A percentile compares a stretch with the other conserved stretches of the same genome.
These are phyloP conservation scores for Naja naja DNA, from an alignment of 2,113 vertebrate genomes.

Conservation along the genomic window DNA sequence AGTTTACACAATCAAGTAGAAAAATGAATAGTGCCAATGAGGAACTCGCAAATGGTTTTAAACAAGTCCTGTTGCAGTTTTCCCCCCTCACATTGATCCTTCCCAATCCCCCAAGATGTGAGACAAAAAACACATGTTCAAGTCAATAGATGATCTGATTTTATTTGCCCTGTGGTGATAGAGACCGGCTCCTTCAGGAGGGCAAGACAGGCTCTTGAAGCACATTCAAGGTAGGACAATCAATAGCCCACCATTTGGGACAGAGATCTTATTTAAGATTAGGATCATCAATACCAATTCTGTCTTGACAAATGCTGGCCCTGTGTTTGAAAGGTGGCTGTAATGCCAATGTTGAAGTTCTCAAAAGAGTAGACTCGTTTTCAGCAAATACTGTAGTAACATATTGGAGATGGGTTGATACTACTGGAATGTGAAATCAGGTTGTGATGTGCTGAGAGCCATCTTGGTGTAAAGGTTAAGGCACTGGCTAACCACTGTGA, in stretches of 20 bases:
- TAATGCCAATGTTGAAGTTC: neutral
- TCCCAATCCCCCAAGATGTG: neutral
- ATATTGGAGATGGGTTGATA: neutral
- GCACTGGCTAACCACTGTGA: neutral
- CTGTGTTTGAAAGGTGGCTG: neutral
- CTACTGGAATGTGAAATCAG: neutral
- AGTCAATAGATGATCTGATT: neutral
- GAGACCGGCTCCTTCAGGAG: neutral
- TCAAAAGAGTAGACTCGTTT: neutral
- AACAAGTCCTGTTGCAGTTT: neutral
- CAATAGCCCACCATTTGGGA: neutral
- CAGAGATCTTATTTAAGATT: neutral
- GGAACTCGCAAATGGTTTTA: neutral
- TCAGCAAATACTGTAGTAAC: neutral
- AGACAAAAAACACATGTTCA: neutral
- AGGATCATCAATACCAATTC: neutral
- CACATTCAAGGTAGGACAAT: neutral
- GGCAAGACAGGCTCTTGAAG: neutral
- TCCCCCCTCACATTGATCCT: neutral
- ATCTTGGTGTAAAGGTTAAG: neutral
- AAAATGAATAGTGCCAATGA: neutral
- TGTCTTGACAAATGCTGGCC: neutral
- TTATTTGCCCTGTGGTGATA: neutral
- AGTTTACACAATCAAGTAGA: neutral
- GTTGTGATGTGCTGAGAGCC: neutral